A percentile compares a stretch with the other conserved stretches of the same genome.
These are phyloP conservation scores for Nomada flava DNA, from an alignment of 2,888 invertebrate genomes.

Conservation along the genomic window DNA sequence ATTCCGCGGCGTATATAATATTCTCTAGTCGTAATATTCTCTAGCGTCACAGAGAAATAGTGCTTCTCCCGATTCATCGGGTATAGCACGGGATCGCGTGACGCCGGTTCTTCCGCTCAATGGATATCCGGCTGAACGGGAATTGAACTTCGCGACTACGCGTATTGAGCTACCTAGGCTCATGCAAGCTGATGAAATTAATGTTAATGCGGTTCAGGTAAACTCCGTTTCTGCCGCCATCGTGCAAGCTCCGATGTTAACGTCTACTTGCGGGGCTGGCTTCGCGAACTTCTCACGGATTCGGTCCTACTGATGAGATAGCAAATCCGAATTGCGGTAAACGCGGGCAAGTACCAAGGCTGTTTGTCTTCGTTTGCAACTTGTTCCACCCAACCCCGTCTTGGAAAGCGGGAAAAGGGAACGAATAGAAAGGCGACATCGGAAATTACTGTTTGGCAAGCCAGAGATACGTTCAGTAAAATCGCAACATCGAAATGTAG, in stretches of 20 bases:
- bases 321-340: conserved; percentile 12
- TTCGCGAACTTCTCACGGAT: conserved; percentile 15
- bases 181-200: conserved; percentile 43
- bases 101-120: conserved; percentile 38
- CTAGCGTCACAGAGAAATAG: conserved; percentile 63
- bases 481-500: not conserved
- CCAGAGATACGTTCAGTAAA: no score
- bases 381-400: not conserved
- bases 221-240: conserved; percentile 12
- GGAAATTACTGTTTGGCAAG: not conserved
- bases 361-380: conserved; percentile 23
- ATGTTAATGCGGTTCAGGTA: conserved; percentile 41
- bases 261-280: conserved; percentile 3
- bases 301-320: not conserved
- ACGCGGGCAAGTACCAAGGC: not conserved
- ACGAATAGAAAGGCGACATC: not conserved
- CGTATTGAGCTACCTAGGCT: conserved; percentile 31
- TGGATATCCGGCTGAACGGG: conserved; percentile 50
- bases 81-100: conserved; percentile 38
- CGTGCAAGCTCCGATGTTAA: conserved; percentile 1
- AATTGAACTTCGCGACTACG: conserved; percentile 32
- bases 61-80: conserved; percentile 56
- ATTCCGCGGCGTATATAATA: conserved; percentile 72
- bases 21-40: conserved; percentile 54
- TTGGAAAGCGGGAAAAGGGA: not conserved